Conservation (phyloP, 2,888 invertebrate genomes). For the Pasiphila rectangulata region DNA sequence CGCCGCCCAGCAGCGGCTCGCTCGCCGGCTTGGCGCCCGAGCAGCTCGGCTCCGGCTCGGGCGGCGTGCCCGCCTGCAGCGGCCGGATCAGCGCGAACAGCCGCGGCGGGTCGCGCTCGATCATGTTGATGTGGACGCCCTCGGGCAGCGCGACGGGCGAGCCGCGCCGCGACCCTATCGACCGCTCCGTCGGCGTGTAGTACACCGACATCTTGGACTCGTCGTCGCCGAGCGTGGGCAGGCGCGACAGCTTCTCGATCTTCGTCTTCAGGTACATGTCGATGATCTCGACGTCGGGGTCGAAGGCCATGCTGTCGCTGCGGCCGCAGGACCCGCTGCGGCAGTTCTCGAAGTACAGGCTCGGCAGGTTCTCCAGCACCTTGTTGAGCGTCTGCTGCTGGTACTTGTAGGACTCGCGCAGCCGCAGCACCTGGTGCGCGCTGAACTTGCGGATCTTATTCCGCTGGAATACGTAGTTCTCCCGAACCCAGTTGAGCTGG, state of each 20-base stretch:
- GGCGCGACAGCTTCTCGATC: constrained; percentile 81
- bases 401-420: constrained; percentile 96
- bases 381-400: constrained; percentile 97
- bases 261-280: constrained; percentile 86
- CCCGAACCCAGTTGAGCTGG: constrained; percentile 95
- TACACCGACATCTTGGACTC: constrained; percentile 88
- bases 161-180: constrained; percentile 71
- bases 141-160: constrained; percentile 74
- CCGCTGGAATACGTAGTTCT: constrained; percentile 97
- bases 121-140: constrained; percentile 85
- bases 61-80: constrained; percentile 39
- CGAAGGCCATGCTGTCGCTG: constrained; percentile 87
- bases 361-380: constrained; percentile 94
- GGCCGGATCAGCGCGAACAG: constrained; percentile 64
- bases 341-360: constrained; percentile 95
- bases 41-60: constrained; percentile 40
- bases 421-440: constrained; percentile 92
- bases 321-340: constrained; percentile 90
- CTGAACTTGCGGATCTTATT: constrained; percentile 97
- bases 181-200: constrained; percentile 90
- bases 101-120: constrained; percentile 72
- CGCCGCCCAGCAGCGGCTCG: constrained; percentile 68
- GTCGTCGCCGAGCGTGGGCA: constrained; percentile 80
- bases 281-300: constrained; percentile 83
- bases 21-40: constrained; percentile 53